A percentile compares a stretch with the other conserved stretches of the same genome.
Evolutionary conservation across 2,113 vertebrate genomes (phyloP).

Genomic region (Neotoma lepida): DNA sequence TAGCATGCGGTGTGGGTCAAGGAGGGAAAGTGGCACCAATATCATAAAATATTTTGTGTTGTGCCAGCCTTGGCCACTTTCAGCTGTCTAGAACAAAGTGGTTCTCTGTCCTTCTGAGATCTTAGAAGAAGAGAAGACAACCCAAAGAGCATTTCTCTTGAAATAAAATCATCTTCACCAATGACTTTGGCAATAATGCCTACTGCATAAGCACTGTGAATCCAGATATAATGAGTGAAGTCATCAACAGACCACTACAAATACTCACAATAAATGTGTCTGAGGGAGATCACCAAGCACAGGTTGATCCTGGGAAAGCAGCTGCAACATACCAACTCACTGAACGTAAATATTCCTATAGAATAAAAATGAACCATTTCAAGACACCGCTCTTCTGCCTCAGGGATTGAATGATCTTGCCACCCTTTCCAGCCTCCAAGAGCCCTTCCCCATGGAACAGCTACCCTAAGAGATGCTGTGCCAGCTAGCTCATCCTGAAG

Average conservation of each 20-base stretch:
- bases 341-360: neutral
- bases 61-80: neutral
- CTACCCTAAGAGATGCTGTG: neutral
- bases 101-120: neutral
- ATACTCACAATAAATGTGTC: neutral
- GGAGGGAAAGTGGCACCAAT: neutral
- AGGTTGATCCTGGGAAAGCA: neutral
- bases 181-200: neutral
- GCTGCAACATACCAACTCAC: neutral
- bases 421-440: neutral
- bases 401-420: neutral
- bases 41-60: neutral
- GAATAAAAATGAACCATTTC: neutral
- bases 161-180: neutral
- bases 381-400: neutral
- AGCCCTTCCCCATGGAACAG: neutral
- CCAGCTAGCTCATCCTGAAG: neutral
- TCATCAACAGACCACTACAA: neutral
- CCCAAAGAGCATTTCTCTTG: neutral
- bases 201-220: neutral
- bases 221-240: neutral
- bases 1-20: neutral
- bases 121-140: neutral
- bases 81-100: neutral
- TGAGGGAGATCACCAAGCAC: neutral